Evolutionary conservation across 2,797 vertebrate genomes (phyloP).

Genomic region (Siniperca undulata): DNA sequence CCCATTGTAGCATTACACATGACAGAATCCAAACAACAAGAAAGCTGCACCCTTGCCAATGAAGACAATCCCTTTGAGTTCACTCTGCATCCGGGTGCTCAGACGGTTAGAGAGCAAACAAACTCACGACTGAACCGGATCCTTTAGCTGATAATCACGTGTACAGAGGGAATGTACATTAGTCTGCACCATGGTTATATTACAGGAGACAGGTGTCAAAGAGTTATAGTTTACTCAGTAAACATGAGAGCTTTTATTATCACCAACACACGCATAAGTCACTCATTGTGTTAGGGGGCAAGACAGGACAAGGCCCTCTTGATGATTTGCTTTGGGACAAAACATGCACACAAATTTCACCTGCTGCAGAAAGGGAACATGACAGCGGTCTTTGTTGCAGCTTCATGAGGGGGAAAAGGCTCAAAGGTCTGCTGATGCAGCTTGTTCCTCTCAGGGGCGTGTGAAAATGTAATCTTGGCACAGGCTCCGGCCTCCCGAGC

Average conservation of each 20-base stretch:
- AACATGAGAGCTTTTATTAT: neutral
- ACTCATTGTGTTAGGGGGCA: neutral
- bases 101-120: constrained; percentile 62
- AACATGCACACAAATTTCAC: constrained; percentile 51
- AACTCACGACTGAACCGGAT: constrained; percentile 30
- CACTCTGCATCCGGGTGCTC: constrained; percentile 56
- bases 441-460: constrained; percentile 64
- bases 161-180: neutral
- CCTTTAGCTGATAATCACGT: constrained; percentile 9
- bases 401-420: constrained; percentile 48
- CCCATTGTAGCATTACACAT: constrained; percentile 75
- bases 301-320: neutral
- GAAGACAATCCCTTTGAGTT: constrained; percentile 50
- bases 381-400: constrained; percentile 59
- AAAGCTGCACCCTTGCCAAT: constrained; percentile 54
- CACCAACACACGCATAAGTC: neutral
- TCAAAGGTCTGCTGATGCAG: constrained; percentile 63
- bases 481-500: constrained; percentile 37
- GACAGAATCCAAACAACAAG: constrained; percentile 75
- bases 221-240: neutral
- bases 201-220: neutral
- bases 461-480: constrained; percentile 80
- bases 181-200: neutral
- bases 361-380: constrained; percentile 49
- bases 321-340: constrained; percentile 15